A percentile compares a stretch with the other conserved stretches of the same genome.
phyloP scores from a whole-genome alignment of 2,797 vertebrate genomes.

The Tragopan temminckii region DNA sequence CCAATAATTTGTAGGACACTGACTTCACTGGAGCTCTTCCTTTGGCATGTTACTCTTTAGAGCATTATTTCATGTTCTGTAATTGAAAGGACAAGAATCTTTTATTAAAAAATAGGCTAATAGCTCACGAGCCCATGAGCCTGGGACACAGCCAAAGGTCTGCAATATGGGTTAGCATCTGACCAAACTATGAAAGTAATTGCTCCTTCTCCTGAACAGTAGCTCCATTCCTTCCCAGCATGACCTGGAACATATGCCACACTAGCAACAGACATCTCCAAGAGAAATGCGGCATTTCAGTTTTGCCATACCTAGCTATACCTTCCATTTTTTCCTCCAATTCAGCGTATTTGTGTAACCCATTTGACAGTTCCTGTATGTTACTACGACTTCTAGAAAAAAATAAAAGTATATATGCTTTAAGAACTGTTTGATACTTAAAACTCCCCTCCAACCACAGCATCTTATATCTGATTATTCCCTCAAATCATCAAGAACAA shows the following conservation, averaged over 20 bases:
- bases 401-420: background rate
- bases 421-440: background rate
- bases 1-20: background rate
- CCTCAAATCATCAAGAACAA: background rate
- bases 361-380: background rate
- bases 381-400: background rate
- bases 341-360: background rate
- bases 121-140: slow-evolving; percentile 16
- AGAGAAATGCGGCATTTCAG: background rate
- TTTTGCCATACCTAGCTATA: background rate
- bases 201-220: background rate
- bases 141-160: slow-evolving; percentile 3
- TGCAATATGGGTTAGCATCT: slow-evolving; percentile 41
- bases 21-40: background rate
- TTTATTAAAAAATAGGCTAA: background rate
- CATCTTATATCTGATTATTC: background rate
- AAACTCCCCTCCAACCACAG: background rate
- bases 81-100: background rate
- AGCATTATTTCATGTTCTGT: background rate
- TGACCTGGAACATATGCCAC: background rate
- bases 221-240: background rate
- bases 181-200: slow-evolving; percentile 43
- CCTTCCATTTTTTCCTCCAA: background rate
- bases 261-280: background rate
- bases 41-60: background rate